Base-by-base conservation (phyloP, 2,888 invertebrate species). In the Leucozona laternaria region DNA sequence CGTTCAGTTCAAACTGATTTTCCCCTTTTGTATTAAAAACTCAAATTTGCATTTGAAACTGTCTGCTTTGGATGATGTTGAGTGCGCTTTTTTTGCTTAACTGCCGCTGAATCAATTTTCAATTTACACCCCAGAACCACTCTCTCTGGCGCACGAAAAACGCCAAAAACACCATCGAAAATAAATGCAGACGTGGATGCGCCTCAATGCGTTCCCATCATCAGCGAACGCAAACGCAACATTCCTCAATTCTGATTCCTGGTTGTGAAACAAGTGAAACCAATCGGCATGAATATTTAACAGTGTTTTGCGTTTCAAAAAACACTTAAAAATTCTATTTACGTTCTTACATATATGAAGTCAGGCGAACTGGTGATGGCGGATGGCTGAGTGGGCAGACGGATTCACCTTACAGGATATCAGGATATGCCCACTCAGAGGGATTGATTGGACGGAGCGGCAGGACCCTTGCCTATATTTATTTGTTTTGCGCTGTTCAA, bases 261-360 rank as follows among this genome's bases (percentile, higher is more conserved):
- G 80, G 80, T 66, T 55, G 68, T 77, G 71, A 76, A 85, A 79
- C 79, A 84, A 72, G 71, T 43, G 58, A 86, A 81, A 81, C 86
- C 86, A 82, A 79, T 75, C 82, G 82, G 78, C 86, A 82, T 86
- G 82, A 86, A 86, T 86, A 82, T 82, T 82, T 86, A 86, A 86
- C 86, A 78, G 82, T 86, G 86, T 79, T 86, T 86, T 86, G 82
- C 82, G 82, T 86, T 82, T 82, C 72, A 73, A 86, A 86, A 82
- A 86, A 86, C 86, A 86, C 86, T 86, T 82, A 86, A 86, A 86
- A 82, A 86, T 86, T 86, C 86, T 86, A 86, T 86, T 86, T 86
- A 86, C 86, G 78, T 86, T 78, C 86, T 70, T 57, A 22, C 53
- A n/a, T 13, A 7, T 58, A 53, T 62, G 10, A 17, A 58, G 20